phyloP scores from a whole-genome alignment of 2,888 invertebrate genomes.

The Cetonia aurata region DNA sequence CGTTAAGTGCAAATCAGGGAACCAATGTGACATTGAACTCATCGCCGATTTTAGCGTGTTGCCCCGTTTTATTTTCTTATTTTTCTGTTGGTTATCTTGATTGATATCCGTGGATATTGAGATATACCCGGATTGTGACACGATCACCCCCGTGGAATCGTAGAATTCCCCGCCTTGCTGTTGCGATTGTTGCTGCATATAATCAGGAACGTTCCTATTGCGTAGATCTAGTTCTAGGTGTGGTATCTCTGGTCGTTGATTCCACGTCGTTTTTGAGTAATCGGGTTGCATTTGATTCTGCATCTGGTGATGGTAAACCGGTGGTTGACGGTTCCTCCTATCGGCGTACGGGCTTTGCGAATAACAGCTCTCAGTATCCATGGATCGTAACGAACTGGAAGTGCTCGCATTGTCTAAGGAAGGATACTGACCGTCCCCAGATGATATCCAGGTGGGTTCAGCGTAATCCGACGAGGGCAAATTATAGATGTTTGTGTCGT shows the following conservation, averaged over 20 bases:
- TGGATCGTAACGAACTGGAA: constrained; percentile 74
- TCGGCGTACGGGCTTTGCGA: constrained; percentile 64
- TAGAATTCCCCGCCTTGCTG: constrained; percentile 62
- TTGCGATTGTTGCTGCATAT: constrained; percentile 58
- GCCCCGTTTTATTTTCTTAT: constrained; percentile 78
- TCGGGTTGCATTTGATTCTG: constrained; percentile 57
- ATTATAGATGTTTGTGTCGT: constrained; percentile 70
- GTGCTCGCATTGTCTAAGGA: constrained; percentile 69
- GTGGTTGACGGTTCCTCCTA: constrained; percentile 55
- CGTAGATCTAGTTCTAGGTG: constrained; percentile 66
- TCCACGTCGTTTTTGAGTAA: constrained; percentile 56
- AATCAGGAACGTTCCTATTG: constrained; percentile 70
- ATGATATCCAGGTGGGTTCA: constrained; percentile 71
- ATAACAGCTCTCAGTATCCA: constrained; percentile 70
- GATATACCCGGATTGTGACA: constrained; percentile 83
- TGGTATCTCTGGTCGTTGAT: constrained; percentile 65
- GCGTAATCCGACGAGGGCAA: constrained; percentile 70
- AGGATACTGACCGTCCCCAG: constrained; percentile 63
- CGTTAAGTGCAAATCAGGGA: constrained; percentile 84
- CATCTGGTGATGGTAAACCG: constrained; percentile 51
- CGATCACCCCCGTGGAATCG: constrained; percentile 74
- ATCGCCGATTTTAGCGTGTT: constrained; percentile 82
- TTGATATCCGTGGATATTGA: constrained; percentile 79
- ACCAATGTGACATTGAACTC: constrained; percentile 83
- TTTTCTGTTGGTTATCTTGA: constrained; percentile 69